Percentiles rank a stretch among this genome's conserved stretches.
Evolutionary conservation across 2,888 invertebrate genomes (phyloP).

Genomic region (Clusia tigrina): DNA sequence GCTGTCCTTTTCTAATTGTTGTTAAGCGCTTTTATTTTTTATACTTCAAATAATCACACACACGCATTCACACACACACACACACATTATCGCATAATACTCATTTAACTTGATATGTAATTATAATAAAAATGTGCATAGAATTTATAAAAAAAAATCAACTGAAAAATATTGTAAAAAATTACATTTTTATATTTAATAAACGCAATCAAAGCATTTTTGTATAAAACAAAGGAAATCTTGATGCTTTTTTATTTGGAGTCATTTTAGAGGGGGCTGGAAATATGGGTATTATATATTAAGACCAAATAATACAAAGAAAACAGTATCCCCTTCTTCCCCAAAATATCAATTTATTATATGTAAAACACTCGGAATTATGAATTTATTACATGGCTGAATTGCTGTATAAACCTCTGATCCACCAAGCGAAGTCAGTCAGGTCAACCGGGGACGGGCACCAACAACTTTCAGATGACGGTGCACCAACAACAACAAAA

Average conservation of each 20-base stretch:
- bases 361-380: too few species aligned
- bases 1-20: slow-evolving; percentile 38
- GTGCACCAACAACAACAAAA: too few species aligned
- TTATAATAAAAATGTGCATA: slow-evolving; percentile 45
- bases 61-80: slow-evolving; percentile 40
- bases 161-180: slow-evolving; percentile 38
- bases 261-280: too few species aligned
- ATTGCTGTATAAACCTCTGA: too few species aligned
- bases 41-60: slow-evolving; percentile 48
- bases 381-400: too few species aligned
- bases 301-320: too few species aligned
- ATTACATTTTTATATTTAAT: slow-evolving; percentile 50
- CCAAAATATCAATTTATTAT: too few species aligned
- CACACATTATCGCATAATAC: slow-evolving; percentile 35
- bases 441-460: too few species aligned
- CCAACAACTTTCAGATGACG: too few species aligned
- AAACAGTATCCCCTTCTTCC: too few species aligned
- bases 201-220: slow-evolving; percentile 60
- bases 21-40: slow-evolving; percentile 60
- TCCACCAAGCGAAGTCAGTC: too few species aligned
- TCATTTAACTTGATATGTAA: slow-evolving; percentile 47
- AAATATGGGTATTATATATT: too few species aligned
- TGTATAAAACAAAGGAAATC: slow-evolving; percentile 61
- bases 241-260: slow-evolving; percentile 23
- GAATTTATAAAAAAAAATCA: slow-evolving; percentile 28